phyloP scores from a whole-genome alignment of 2,797 vertebrate species.

The Pangasius mekongensis region DNA sequence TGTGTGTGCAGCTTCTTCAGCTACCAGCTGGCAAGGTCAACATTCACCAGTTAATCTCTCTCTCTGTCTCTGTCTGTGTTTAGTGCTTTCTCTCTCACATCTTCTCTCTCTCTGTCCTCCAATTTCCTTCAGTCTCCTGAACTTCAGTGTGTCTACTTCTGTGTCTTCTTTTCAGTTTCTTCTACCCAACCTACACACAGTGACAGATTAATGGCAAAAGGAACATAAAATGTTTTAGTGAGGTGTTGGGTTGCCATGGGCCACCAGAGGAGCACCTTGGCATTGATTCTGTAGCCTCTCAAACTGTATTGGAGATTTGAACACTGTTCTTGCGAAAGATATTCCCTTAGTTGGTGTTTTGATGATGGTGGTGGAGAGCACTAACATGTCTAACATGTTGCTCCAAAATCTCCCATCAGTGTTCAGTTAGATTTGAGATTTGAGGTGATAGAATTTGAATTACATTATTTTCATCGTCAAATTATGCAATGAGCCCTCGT shows the following conservation, averaged over 20 bases:
- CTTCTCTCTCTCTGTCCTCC: conserved; percentile 3
- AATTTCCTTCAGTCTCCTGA: not conserved
- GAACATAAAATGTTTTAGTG: not conserved
- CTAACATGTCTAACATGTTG: not conserved
- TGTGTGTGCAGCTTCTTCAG: conserved; percentile 54
- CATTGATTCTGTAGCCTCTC: not conserved
- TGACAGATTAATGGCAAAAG: not conserved
- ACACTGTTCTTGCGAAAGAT: not conserved
- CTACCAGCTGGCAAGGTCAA: conserved; percentile 69
- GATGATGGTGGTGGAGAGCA: not conserved
- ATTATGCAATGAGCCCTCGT: not conserved
- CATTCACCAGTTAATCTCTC: conserved; percentile 55
- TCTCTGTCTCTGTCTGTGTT: conserved; percentile 54
- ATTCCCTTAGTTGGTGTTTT: not conserved
- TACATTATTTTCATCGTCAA: not conserved
- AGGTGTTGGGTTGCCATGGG: not conserved
- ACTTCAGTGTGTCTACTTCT: not conserved
- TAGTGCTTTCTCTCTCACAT: conserved; percentile 6
- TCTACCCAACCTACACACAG: not conserved
- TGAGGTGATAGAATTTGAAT: no score
- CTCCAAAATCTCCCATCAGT: not conserved
- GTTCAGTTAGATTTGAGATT: not conserved
- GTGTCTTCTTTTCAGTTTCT: not conserved
- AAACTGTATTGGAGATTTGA: not conserved
- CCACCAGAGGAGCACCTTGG: no score